Conservation (phyloP, 2,888 invertebrate genomes). For the Leucania comma region DNA sequence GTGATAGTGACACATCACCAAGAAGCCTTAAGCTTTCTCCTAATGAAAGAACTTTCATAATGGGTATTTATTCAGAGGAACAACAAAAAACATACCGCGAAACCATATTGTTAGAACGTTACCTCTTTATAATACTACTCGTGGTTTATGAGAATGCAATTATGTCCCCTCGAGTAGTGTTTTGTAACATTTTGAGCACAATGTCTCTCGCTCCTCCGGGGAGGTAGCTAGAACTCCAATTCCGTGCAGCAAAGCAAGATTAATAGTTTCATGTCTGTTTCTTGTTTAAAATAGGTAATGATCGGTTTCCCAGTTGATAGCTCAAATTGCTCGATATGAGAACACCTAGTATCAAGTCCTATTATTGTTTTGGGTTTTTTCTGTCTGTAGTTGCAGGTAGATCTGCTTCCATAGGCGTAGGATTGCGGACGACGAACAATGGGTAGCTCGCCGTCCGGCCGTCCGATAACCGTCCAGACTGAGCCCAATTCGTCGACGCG, state of each 20-base stretch:
- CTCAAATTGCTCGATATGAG: not conserved
- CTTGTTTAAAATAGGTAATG: not conserved
- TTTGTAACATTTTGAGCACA: not conserved
- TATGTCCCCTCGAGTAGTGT: not conserved
- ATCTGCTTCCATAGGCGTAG: no score
- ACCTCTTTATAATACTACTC: not conserved
- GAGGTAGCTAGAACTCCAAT: slow-evolving; percentile 6
- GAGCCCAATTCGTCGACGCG: no score
- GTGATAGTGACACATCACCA: no score
- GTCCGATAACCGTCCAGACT: no score
- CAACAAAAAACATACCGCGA: not conserved
- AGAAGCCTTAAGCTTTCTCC: no score
- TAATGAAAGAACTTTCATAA: not conserved
- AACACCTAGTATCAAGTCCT: not conserved
- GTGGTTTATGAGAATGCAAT: not conserved
- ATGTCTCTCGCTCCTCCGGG: not conserved
- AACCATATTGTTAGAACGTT: no score
- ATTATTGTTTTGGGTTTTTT: not conserved
- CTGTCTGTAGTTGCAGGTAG: not conserved
- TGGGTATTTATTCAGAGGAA: not conserved
- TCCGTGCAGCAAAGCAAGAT: slow-evolving; percentile 14
- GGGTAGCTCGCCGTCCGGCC: no score
- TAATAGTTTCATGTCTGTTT: slow-evolving; percentile 18
- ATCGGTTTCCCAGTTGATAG: slow-evolving; percentile 6
- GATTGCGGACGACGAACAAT: no score